phyloP scores from a whole-genome alignment of 2,113 vertebrate species.

The Cyprinus carpio region DNA sequence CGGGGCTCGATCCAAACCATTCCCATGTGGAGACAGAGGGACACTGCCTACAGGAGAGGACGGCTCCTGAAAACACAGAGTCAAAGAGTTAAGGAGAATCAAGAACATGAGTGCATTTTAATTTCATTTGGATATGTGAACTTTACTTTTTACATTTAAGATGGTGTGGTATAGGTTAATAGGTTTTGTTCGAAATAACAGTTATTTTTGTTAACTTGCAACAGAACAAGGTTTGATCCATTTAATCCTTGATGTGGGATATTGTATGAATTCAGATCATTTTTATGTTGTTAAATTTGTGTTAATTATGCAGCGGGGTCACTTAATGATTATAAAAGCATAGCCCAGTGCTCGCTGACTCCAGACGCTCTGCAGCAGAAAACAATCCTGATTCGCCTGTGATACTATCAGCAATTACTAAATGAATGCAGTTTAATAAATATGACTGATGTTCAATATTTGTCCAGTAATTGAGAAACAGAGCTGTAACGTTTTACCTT shows the following conservation, averaged over 20 bases:
- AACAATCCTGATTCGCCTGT: constrained; percentile 4
- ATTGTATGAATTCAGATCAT: neutral
- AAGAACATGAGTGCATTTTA: neutral
- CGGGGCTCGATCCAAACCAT: constrained; percentile 73
- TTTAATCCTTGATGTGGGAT: neutral
- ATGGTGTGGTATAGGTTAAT: neutral
- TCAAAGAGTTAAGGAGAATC: constrained; percentile 12
- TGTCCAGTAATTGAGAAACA: constrained; percentile 21
- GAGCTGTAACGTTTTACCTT: neutral
- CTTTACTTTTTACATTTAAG: neutral
- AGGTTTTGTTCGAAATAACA: neutral
- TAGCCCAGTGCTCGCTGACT: neutral
- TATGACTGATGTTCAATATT: constrained; percentile 30
- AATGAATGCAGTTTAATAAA: constrained; percentile 22
- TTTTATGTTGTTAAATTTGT: neutral
- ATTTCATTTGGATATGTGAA: neutral
- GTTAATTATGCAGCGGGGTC: neutral
- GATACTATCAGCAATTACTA: constrained; percentile 38
- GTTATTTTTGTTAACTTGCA: neutral
- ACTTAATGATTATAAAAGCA: constrained; percentile 23
- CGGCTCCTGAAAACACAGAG: constrained; percentile 75
- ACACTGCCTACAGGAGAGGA: constrained; percentile 81
- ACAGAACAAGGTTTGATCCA: neutral
- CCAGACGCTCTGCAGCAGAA: neutral
- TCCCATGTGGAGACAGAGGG: constrained; percentile 67